Percentiles rank a stretch among this genome's conserved stretches.
Conservation (phyloP, 2,888 invertebrate species). For the Pocota personata region DNA sequence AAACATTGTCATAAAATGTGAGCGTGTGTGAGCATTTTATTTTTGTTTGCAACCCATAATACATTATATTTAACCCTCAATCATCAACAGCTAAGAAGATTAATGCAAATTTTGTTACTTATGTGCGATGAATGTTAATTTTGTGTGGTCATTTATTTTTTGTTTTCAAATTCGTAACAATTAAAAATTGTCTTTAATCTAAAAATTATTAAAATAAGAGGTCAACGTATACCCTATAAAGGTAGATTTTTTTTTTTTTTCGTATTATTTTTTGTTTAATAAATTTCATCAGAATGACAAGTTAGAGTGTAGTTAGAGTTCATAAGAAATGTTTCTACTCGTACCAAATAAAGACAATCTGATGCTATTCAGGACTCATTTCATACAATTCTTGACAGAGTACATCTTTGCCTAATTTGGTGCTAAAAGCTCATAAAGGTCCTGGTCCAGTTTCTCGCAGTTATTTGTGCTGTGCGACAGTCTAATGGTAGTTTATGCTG, state of each 20-base stretch:
- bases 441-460: too few relatives aligned
- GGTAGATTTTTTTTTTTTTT: background rate
- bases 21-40: conserved; percentile 62
- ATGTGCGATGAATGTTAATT: conserved; percentile 36
- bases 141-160: conserved; percentile 24
- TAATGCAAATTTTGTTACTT: conserved; percentile 27
- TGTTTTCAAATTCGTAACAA: background rate
- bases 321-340: too few relatives aligned
- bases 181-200: background rate
- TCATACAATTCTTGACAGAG: too few relatives aligned
- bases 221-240: background rate
- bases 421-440: too few relatives aligned
- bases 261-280: too few relatives aligned
- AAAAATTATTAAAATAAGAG: background rate
- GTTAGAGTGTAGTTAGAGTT: background rate
- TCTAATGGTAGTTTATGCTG: too few relatives aligned
- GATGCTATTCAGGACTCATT: too few relatives aligned
- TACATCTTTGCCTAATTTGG: too few relatives aligned
- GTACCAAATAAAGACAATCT: too few relatives aligned
- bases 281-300: background rate
- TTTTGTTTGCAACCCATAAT: conserved; percentile 68
- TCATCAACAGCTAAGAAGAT: conserved; percentile 49
- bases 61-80: conserved; percentile 53
- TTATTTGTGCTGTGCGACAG: too few relatives aligned
- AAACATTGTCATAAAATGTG: conserved; percentile 58